Percentiles rank a stretch among this genome's conserved stretches.
These are phyloP conservation scores for Hylomyscus alleni DNA, from an alignment of 2,797 vertebrate genomes.

Conservation along the genomic window DNA sequence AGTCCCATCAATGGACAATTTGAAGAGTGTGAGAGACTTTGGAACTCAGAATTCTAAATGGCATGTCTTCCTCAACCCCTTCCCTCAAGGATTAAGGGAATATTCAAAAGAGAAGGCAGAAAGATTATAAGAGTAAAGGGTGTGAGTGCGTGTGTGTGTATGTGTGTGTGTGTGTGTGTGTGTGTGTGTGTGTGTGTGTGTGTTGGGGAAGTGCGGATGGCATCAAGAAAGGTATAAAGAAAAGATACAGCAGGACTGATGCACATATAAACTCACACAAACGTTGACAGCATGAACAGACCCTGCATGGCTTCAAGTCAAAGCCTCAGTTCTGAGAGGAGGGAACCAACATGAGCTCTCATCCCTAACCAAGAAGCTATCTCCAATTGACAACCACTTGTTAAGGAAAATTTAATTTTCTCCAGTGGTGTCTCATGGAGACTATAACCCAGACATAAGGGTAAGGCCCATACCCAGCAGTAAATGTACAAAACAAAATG, in stretches of 20 bases:
- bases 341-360: background rate
- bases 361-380: background rate
- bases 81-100: background rate
- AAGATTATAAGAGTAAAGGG: background rate
- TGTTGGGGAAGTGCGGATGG: background rate
- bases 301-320: background rate
- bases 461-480: background rate
- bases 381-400: background rate
- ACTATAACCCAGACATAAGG: background rate
- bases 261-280: background rate
- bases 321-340: background rate
- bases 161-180: background rate
- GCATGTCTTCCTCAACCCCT: no score
- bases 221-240: background rate
- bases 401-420: background rate
- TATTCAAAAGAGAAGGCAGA: background rate
- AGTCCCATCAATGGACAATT: background rate
- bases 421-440: background rate
- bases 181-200: no score
- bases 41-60: background rate
- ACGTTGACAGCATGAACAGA: background rate
- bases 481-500: background rate
- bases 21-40: background rate
- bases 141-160: no score
- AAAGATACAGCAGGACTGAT: background rate